Evolutionary conservation across 1,140 invertebrate genomes (phyloP), one percentile per base, ranked within the genome.

Genomic region (Macrotrachela quadricornifera): DNA sequence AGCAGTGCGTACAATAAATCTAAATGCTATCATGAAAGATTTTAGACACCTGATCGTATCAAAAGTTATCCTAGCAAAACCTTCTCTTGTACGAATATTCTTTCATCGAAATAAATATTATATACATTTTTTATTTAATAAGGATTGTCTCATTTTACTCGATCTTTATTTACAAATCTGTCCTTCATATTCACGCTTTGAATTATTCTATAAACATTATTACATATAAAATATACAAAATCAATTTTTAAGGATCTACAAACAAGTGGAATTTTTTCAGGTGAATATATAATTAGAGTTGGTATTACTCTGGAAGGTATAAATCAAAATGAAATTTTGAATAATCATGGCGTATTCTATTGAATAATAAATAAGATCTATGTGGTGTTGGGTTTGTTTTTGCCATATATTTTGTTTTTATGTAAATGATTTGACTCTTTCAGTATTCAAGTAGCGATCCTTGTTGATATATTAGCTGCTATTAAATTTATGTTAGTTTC

Each of bases 171-270:
- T 85, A 0, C 87, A 94, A 63, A 75, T 81, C 50, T 76, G 73
- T 63, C 85, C 85, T 0, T 78, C 82, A 55, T 92, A 82, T 59
- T 63, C 72, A 1, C 68, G 75, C 51, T 76, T 83, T 0, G 61
- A 80, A 1, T 85, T 80, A 18, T 92, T 83, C 66, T 91, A 78
- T 66, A 85, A 85, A 0, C 85, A 91, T 61, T 83, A 83, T 0
- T 95, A 85, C 63, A 82, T 95, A 47, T 92, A 85, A 85, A 88
- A 85, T 64, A 90, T 92, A 84, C 67, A 92, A 16, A 85, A 92
- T 59, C 86, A 92, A 65, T 94, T 88, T 65, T 62, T 17, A 55
- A 80, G 79, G 73, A 76, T 50, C 76, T 82, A 13, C 76, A 80
- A 57, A 62, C 72, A 43, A 80, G 73, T 9, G 74, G 81, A 57